phyloP scores from a whole-genome alignment of 2,113 vertebrate genomes.

The Castor canadensis region DNA sequence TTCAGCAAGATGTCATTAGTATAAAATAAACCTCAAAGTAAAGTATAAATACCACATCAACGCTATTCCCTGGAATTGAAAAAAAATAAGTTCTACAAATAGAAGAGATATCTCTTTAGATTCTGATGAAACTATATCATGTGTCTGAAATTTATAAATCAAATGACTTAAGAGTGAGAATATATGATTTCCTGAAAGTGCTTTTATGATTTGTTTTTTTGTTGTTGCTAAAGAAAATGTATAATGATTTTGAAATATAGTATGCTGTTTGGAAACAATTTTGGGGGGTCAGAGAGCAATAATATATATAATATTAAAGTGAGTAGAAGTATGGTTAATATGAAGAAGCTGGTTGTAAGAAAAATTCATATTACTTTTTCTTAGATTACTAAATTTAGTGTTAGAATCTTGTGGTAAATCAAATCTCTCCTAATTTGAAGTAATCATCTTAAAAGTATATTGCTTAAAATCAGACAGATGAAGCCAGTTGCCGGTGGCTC shows the following conservation, averaged over 20 bases:
- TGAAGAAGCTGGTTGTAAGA: constrained; percentile 38
- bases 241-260: constrained; percentile 36
- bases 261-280: constrained; percentile 46
- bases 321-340: constrained; percentile 40
- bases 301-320: constrained; percentile 37
- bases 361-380: neutral
- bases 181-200: neutral
- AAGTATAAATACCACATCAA: neutral
- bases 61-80: neutral
- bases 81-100: neutral
- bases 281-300: neutral
- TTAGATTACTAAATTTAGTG: constrained; percentile 54
- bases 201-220: neutral
- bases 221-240: constrained; percentile 34
- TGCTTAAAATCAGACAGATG: neutral
- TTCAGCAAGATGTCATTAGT: neutral
- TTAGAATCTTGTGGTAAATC: neutral
- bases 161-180: neutral
- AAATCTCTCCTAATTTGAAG: neutral
- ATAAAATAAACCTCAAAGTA: neutral
- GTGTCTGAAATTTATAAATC: constrained; percentile 33
- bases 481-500: too few relatives aligned
- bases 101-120: neutral
- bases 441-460: neutral
- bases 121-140: neutral